These are phyloP conservation scores for Axinella damicornis DNA, from an alignment of 37 sponge, comb jelly and placozoan species.

Conservation along the genomic window DNA sequence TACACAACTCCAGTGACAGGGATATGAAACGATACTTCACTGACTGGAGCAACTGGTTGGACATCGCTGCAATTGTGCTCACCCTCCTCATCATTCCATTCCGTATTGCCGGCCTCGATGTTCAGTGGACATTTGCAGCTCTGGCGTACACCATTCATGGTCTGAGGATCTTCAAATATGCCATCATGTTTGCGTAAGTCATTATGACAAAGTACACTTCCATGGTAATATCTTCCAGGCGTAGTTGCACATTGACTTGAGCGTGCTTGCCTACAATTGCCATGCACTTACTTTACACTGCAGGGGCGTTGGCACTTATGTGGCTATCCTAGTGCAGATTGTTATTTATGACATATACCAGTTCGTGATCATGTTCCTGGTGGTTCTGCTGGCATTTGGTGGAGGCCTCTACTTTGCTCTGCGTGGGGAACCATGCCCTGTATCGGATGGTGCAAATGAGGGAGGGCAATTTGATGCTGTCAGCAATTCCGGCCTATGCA, in stretches of 20 bases:
- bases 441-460: too few relatives aligned
- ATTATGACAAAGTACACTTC: too few relatives aligned
- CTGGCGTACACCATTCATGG: constrained; percentile 8
- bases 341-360: not conserved
- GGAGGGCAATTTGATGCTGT: not conserved
- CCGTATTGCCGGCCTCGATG: not conserved
- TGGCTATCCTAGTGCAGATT: constrained; percentile 10
- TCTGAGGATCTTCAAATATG: constrained; percentile 22
- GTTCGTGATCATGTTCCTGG: constrained; percentile 9
- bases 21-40: not conserved
- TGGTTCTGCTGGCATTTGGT: constrained; percentile 1
- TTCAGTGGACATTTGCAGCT: constrained; percentile 17
- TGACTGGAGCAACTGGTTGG: constrained; percentile 20
- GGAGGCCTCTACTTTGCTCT: constrained; percentile 19
- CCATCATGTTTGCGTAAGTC: not conserved
- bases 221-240: not conserved
- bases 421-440: not conserved
- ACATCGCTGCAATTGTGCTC: not conserved
- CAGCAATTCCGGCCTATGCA: too few relatives aligned
- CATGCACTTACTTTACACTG: not conserved
- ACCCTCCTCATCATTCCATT: constrained; percentile 21
- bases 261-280: not conserved
- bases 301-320: constrained; percentile 13
- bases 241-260: too few relatives aligned
- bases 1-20: not conserved